Base-by-base conservation (phyloP, 2,888 invertebrate genomes). In the Alloplasta piceator region DNA sequence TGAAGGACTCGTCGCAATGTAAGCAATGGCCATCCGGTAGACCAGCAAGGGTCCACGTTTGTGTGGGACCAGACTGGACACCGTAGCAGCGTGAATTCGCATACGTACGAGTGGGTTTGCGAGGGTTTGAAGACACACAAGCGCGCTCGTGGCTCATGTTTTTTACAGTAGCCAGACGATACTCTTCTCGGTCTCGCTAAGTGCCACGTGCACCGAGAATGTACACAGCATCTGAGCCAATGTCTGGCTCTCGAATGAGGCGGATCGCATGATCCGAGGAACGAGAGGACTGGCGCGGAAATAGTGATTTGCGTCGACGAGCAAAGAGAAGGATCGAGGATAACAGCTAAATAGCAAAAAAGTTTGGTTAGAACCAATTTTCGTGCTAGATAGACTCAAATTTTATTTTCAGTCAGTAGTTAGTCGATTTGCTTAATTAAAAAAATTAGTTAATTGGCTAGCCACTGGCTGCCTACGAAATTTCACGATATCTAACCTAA, bases 141-240 rank as follows among this genome's bases (percentile, higher is more conserved):
- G 66, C 71, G 68, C 64, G 66, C 48, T 56, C 56, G 52, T 26
- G 26, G 26, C 26, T 84, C 87, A 91, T 91, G 89, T 91, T 91
- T 91, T 89, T 91, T 91, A 88, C 89, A 91, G 87, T 88, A 89
- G 90, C 91, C 91, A 91, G 91, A 91, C 91, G 90, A 89, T 90
- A 89, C 90, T 89, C 88, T 87, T 86, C 78, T 71, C 67, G 70
- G 78, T 78, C 78, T 61, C 55, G 81, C 67, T 60, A 58, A 78
- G 80, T 78, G 50, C 78, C 60, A n/a, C 66, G 67, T 48, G 64
- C 12, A 14, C 52, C 14, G 39, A 10, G 61, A 71, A 56, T 63
- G 43, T 55, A 60, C 61, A 14, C 43, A 43, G 16, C 16, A 39
- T 9, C 9, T 36, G 26, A 1, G 43, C 43, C 26, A 10, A 55